Conservation (phyloP, 2,888 invertebrate genomes). For the Norana najaformis region DNA sequence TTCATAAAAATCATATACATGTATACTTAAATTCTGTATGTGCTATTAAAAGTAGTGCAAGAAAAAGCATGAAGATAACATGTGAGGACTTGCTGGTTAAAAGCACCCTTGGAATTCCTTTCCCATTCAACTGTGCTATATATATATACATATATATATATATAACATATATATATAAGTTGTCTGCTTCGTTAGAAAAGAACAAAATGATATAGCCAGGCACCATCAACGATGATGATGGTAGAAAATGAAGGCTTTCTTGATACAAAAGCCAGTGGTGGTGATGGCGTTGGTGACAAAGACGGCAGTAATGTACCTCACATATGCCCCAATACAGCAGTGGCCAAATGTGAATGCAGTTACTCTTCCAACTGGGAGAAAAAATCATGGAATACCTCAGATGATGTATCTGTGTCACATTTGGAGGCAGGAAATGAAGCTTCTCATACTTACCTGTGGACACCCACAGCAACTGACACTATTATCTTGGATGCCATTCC, state of each 20-base stretch:
- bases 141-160: too few species aligned
- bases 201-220: background rate
- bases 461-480: background rate
- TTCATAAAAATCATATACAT: background rate
- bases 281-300: background rate
- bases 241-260: background rate
- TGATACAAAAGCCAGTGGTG: background rate
- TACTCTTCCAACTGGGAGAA: background rate
- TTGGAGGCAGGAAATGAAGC: background rate
- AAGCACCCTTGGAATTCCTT: background rate
- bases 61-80: background rate
- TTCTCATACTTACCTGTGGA: background rate
- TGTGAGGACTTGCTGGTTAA: background rate
- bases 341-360: background rate
- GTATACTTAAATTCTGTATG: background rate
- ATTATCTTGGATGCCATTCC: background rate
- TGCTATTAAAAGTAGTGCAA: background rate
- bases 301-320: background rate
- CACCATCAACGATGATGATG: background rate
- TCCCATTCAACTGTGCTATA: background rate
- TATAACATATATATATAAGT: too few species aligned
- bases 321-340: background rate
- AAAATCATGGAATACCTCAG: background rate
- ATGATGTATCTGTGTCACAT: background rate
- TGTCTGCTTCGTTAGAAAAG: background rate